Evolutionary conservation across 1,140 invertebrate species (phyloP), one percentile per base, ranked within the genome.

Genomic region (Drosophila littoralis): DNA sequence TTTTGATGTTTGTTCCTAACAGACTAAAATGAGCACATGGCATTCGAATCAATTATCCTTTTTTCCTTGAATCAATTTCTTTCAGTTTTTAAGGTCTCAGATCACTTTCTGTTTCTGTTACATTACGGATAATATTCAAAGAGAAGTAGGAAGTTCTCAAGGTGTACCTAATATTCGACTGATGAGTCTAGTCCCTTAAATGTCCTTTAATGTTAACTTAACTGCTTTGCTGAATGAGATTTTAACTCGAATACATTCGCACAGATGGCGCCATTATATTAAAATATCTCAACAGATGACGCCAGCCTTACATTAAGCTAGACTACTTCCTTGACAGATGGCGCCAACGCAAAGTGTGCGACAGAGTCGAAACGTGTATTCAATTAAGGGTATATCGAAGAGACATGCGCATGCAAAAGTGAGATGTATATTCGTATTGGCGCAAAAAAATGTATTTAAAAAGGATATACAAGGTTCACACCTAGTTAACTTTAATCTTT

Each of bases 181-280:
- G 38, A 40, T 40, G 10, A n/a, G 38, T 7, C 5, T n/a, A 13
- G 12, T 42, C n/a, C 13, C 32, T 13, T 38, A 22, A 35, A 61
- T 48, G 1, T 61, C 59, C 59, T 35, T 50, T 17, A 38, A 58
- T 73, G 46, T 73, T 45, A 67, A 38, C 2, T 22, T 43, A 33
- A 52, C 54, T 59, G 9, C 13, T 38, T 54, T 67, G 70, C 70
- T 73, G 70, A 73, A 73, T 73, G 35, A 7, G 1, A 28, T 38
- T 35, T 3, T 7, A 28, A 1, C 13, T 17, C 1, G 13, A 9
- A 1, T 9, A 7, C 9, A 9, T 9, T 2, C 6, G 2, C 1
- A 33, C 32, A 59, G 57, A 35, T 48, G 45, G 7, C 59, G 45
- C n/a, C 9, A 38, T 1, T 7, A 15, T 6, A 36, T 9, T 1